These are phyloP conservation scores for Cactoblastis cactorum DNA, from an alignment of 2,888 invertebrate species.

Conservation along the genomic window DNA sequence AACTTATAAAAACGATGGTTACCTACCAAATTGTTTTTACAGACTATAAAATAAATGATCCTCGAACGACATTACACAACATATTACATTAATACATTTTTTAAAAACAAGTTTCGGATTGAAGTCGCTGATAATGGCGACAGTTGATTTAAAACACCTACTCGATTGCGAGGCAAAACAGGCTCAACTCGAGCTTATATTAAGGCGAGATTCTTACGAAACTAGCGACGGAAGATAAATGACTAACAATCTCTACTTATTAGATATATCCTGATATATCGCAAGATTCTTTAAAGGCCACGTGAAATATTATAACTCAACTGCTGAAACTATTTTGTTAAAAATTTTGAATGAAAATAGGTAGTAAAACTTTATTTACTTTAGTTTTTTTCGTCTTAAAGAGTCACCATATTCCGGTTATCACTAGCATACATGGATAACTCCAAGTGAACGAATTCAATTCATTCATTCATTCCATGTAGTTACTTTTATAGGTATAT, in stretches of 20 bases:
- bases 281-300: background rate
- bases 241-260: slow-evolving; percentile 25
- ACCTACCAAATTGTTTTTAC: slow-evolving; percentile 1
- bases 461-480: no score
- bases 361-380: no score
- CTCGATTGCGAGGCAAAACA: slow-evolving; percentile 21
- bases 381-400: no score
- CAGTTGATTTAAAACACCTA: slow-evolving; percentile 28
- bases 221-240: slow-evolving; percentile 21
- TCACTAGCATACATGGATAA: no score
- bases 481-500: background rate
- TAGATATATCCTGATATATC: background rate
- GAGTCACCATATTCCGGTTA: no score
- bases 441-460: no score
- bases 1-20: no score
- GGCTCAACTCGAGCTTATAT: slow-evolving; percentile 20
- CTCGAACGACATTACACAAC: background rate
- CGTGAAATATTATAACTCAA: background rate
- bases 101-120: slow-evolving; percentile 35
- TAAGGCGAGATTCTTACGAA: slow-evolving; percentile 28
- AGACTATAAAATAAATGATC: background rate
- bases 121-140: slow-evolving; percentile 30
- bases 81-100: slow-evolving; percentile 17
- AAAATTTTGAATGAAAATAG: no score
- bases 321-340: no score